phyloP scores from a whole-genome alignment of 1,140 invertebrate genomes.

The Palaemon carinicauda region DNA sequence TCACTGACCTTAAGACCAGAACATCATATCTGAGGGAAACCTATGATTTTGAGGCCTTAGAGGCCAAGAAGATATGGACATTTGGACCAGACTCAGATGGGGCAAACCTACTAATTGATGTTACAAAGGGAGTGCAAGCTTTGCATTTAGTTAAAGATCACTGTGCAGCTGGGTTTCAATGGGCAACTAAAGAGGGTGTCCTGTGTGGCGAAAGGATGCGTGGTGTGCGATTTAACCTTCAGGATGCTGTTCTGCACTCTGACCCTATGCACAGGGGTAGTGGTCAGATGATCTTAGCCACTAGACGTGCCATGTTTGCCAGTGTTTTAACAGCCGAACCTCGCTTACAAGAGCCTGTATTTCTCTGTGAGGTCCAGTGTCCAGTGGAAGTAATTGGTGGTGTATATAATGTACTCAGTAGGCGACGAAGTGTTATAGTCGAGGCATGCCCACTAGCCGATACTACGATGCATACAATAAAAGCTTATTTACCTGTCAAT shows the following conservation, averaged over 20 bases:
- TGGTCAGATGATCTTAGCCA: conserved; percentile 99
- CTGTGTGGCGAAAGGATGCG: conserved; percentile 98
- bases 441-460: conserved; percentile 91
- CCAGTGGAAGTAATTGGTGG: conserved; percentile 94
- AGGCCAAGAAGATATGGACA: conserved; percentile 99
- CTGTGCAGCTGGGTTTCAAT: conserved; percentile 99
- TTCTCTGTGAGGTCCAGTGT: conserved; percentile 99
- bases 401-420: conserved; percentile 96
- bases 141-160: conserved; percentile 99
- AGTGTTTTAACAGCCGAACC: conserved; percentile 91
- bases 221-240: conserved; percentile 96
- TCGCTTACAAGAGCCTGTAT: conserved; percentile 97
- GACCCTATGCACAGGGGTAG: conserved; percentile 99
- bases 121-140: conserved; percentile 97
- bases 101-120: conserved; percentile 96
- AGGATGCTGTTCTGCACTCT: conserved; percentile 98
- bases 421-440: conserved; percentile 95
- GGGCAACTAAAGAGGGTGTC: conserved; percentile 99
- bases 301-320: conserved; percentile 96
- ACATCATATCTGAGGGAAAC: conserved; percentile 93
- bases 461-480: conserved; percentile 98
- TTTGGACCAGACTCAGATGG: conserved; percentile 99
- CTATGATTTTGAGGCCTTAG: conserved; percentile 96
- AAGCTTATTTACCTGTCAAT: conserved; percentile 98
- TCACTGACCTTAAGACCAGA: conserved; percentile 96